These are phyloP conservation scores for Ostrea denselamellosa DNA, from an alignment of 1,140 invertebrate species.

Conservation along the genomic window DNA sequence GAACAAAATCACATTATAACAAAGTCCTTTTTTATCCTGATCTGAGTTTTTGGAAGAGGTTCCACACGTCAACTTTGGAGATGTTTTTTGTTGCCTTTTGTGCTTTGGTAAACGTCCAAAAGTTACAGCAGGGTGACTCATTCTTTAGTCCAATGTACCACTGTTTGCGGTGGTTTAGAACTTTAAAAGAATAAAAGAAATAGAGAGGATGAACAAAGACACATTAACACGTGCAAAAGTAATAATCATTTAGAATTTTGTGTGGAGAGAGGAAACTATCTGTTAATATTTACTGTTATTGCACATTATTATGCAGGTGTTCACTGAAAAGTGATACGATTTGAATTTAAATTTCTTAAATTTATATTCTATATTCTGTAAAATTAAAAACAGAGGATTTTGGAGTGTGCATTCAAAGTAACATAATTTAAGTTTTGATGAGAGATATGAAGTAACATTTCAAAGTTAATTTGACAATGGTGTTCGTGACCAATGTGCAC, in stretches of 20 bases:
- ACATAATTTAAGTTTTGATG: no score
- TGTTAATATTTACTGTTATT: not conserved
- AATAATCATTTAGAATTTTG: not conserved
- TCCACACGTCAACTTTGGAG: constrained; percentile 34
- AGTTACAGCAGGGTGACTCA: not conserved
- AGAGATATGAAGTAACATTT: not conserved
- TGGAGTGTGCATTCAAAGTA: not conserved
- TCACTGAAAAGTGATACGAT: not conserved
- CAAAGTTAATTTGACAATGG: not conserved
- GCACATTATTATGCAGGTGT: constrained; percentile 20
- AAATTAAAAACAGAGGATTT: not conserved
- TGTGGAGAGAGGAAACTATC: not conserved
- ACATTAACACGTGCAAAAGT: constrained; percentile 6
- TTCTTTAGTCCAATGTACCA: not conserved
- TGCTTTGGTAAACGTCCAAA: constrained; percentile 13
- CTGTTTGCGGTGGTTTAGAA: not conserved
- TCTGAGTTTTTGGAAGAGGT: constrained; percentile 23
- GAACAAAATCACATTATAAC: constrained; percentile 36
- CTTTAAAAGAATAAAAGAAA: not conserved
- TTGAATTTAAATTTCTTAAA: not conserved
- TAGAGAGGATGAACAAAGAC: constrained; percentile 1
- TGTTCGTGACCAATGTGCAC: not conserved
- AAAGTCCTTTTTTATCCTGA: constrained; percentile 30
- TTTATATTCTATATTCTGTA: not conserved
- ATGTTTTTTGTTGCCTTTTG: constrained; percentile 6